These are phyloP conservation scores for Macrosoma leucophasiata DNA, from an alignment of 2,888 invertebrate species.

Conservation along the genomic window DNA sequence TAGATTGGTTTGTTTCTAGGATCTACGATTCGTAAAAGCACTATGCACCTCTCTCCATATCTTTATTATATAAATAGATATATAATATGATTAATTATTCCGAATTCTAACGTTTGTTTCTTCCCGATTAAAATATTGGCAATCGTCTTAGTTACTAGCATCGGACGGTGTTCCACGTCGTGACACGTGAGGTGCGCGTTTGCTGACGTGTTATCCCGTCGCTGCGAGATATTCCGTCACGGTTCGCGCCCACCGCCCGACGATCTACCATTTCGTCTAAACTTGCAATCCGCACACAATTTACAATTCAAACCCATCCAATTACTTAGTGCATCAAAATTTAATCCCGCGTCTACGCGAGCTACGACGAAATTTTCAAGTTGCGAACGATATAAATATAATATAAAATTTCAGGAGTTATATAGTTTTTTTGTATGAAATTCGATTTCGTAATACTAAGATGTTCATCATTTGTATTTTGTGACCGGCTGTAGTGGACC, in stretches of 20 bases:
- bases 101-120: slow-evolving; percentile 66
- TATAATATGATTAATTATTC: slow-evolving; percentile 68
- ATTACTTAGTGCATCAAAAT: slow-evolving; percentile 37
- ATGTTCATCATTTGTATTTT: slow-evolving; percentile 18
- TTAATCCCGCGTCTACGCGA: slow-evolving; percentile 42
- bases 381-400: slow-evolving; percentile 60
- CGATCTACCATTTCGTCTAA: slow-evolving; percentile 42
- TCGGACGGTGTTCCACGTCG: slow-evolving; percentile 40
- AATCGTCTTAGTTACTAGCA: slow-evolving; percentile 66
- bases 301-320: slow-evolving; percentile 37
- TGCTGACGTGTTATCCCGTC: slow-evolving; percentile 17
- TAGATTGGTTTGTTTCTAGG: slow-evolving; percentile 69
- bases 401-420: slow-evolving; percentile 61
- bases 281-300: slow-evolving; percentile 38
- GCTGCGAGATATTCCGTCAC: slow-evolving; percentile 14
- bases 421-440: slow-evolving; percentile 54
- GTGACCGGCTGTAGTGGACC: too few relatives aligned
- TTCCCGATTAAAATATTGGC: slow-evolving; percentile 72
- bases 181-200: slow-evolving; percentile 15
- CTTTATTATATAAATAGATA: slow-evolving; percentile 71
- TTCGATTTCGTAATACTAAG: slow-evolving; percentile 63
- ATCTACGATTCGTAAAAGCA: slow-evolving; percentile 73
- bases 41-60: slow-evolving; percentile 73
- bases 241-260: slow-evolving; percentile 35
- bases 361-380: slow-evolving; percentile 44